Conservation (phyloP, 2,113 vertebrate genomes). For the Eulacestoma nigropectus region DNA sequence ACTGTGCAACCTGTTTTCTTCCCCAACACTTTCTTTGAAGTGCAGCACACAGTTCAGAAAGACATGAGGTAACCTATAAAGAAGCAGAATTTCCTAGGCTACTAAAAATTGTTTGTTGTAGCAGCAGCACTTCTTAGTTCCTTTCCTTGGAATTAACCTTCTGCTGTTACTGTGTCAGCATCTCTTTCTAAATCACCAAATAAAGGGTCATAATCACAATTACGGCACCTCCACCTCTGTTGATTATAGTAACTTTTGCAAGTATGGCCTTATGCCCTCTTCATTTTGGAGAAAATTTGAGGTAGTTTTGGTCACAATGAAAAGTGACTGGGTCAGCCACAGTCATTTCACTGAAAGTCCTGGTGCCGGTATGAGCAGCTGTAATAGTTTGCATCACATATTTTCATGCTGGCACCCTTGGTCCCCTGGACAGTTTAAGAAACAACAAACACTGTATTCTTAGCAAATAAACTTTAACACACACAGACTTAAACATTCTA, state of each 20-base stretch:
- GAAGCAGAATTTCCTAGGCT: background rate
- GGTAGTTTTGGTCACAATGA: background rate
- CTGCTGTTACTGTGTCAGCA: background rate
- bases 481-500: background rate
- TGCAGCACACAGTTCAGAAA: background rate
- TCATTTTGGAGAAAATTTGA: background rate
- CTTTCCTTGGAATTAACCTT: background rate
- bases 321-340: background rate
- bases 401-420: background rate
- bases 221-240: background rate
- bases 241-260: background rate
- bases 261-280: background rate
- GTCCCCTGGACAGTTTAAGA: background rate
- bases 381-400: background rate
- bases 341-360: background rate
- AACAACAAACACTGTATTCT: background rate
- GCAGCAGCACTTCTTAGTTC: background rate
- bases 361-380: background rate
- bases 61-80: background rate
- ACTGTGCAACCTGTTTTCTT: background rate
- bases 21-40: background rate
- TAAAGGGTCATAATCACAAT: background rate
- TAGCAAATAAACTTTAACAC: background rate
- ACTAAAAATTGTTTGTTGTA: background rate
- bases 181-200: background rate